These are phyloP conservation scores for Dinocampus coccinellae DNA, from an alignment of 2,888 invertebrate genomes.

Conservation along the genomic window DNA sequence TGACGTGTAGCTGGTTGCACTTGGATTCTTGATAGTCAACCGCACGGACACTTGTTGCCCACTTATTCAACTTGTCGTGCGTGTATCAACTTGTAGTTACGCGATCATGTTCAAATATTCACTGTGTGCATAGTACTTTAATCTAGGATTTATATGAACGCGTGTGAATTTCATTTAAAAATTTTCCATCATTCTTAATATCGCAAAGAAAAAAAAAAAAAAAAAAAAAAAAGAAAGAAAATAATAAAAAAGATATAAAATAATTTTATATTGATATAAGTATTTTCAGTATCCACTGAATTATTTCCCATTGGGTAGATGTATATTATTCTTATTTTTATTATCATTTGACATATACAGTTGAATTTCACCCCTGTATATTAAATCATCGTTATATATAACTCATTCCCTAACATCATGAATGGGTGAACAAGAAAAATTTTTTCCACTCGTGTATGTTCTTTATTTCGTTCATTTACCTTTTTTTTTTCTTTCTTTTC, in stretches of 20 bases:
- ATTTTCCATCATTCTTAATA: neutral
- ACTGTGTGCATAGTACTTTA: neutral
- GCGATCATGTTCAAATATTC: neutral
- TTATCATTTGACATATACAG: neutral
- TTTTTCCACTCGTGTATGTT: neutral
- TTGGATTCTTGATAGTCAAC: neutral
- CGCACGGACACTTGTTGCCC: conserved; percentile 31
- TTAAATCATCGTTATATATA: neutral
- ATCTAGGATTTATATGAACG: neutral
- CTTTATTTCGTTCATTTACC: neutral
- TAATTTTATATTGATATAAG: neutral
- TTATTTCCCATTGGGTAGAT: neutral
- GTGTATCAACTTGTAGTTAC: too few relatives aligned
- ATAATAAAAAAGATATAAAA: neutral
- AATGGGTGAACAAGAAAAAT: neutral
- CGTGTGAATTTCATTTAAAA: neutral
- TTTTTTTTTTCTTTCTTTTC: neutral
- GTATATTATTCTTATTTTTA: neutral
- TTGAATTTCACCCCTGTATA: neutral
- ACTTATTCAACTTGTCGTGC: conserved; percentile 19
- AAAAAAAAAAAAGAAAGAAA: neutral
- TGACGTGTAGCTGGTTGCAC: conserved; percentile 14
- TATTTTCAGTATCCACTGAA: neutral
- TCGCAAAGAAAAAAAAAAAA: neutral
- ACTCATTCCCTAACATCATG: neutral